Base-by-base conservation (phyloP, 2,888 invertebrate genomes). In the Chrysolina americana region DNA sequence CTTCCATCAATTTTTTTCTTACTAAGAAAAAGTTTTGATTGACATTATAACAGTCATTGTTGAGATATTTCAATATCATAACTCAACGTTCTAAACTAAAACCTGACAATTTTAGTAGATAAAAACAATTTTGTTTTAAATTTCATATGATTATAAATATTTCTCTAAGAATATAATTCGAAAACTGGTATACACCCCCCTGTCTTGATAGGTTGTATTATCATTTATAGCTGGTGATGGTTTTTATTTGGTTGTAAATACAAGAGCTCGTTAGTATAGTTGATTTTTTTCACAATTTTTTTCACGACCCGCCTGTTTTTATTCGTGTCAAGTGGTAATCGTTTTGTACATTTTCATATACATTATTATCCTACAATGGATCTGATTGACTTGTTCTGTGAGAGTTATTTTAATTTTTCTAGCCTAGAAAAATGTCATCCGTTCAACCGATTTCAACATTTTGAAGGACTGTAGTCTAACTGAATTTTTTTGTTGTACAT, bases 201-300 rank as follows among this genome's bases (percentile, higher is more conserved):
- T 11, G 13, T 63, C 59, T 68, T n/a, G 47, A 69, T 47, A 69
- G 36, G 56, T 68, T 59, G 69, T 62, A 41, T 65, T 66, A 56
- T 71, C 23, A 70, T 75, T 72, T 71, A 6, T 79, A 78, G 75
- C 72, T 80, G 78, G 79, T 78, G 78, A 77, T 78, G 78, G 78
- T 80, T 71, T n/a, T 75, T 74, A 65, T 81, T 79, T 76, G 59
- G 53, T 64, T 76, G 76, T 78, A 76, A 70, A 74, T 76, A 72
- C 74, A 48, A 48, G 53, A 70, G 75, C 75, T 75, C 71, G 71
- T 62, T 73, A 62, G 50, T 73, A 70, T 72, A 72, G 69, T 68
- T 21, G 19, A 21, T 53, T 53, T 53, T 53, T 23, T 21, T 19
- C 17, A 23, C 28, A 28, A 28, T 59, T 59, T 74, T 74, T 71